Conservation (phyloP, 2,888 invertebrate species). For the Amaurobius ferox region DNA sequence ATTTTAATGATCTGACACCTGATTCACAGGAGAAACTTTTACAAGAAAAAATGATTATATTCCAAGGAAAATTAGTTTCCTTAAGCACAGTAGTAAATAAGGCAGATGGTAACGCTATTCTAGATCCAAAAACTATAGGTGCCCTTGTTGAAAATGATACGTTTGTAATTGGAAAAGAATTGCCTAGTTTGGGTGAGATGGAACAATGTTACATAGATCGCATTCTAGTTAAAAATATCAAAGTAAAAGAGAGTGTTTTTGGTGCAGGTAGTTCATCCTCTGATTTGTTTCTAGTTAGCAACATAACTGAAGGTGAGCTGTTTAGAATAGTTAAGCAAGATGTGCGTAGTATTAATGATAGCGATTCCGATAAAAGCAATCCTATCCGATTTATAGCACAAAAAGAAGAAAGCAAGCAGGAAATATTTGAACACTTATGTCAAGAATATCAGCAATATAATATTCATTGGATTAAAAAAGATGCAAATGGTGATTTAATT, state of each 20-base stretch:
- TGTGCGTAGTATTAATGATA: too few species aligned
- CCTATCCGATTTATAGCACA: background rate
- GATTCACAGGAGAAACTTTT: background rate
- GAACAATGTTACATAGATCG: background rate
- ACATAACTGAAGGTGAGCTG: background rate
- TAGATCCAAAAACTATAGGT: background rate
- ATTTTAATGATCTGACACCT: background rate
- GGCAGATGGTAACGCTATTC: background rate
- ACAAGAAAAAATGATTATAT: background rate
- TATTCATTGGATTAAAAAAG: background rate
- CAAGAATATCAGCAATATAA: background rate
- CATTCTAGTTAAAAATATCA: background rate
- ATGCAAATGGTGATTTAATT: background rate
- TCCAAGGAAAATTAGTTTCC: background rate
- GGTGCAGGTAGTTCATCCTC: background rate
- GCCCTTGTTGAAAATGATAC: background rate
- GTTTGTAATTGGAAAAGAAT: background rate
- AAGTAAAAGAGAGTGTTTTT: conserved; percentile 1
- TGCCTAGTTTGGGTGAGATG: background rate
- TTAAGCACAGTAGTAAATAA: background rate
- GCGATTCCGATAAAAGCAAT: too few species aligned
- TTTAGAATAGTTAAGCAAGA: background rate
- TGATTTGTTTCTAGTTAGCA: background rate
- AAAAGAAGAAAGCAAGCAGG: background rate
- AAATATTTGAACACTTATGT: background rate